phyloP scores from a whole-genome alignment of 1,140 invertebrate genomes.

The roundworm (Caenorhabditis elegans) region WBcel235 BX284604.4:6135501-6136000 shows the following conservation, averaged over 20 bases:
- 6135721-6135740: conserved; percentile 22
- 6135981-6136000: conserved; percentile 13
- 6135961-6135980: background rate
- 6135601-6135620: no score
- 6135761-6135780: background rate
- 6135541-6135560: no score
- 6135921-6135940: background rate
- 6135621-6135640: no score
- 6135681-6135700: background rate
- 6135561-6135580: no score
- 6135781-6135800: background rate
- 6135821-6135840: background rate
- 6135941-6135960: conserved; percentile 12
- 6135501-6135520: no score
- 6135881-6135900: conserved; percentile 23
- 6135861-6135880: background rate
- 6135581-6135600: no score
- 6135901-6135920: no score
- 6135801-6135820: background rate
- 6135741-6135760: background rate
- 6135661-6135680: background rate
- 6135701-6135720: background rate
- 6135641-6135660: no score
- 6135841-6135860: background rate
- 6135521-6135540: no score